phyloP scores from a whole-genome alignment of 2,113 vertebrate species.

The Nipponia nippon region DNA sequence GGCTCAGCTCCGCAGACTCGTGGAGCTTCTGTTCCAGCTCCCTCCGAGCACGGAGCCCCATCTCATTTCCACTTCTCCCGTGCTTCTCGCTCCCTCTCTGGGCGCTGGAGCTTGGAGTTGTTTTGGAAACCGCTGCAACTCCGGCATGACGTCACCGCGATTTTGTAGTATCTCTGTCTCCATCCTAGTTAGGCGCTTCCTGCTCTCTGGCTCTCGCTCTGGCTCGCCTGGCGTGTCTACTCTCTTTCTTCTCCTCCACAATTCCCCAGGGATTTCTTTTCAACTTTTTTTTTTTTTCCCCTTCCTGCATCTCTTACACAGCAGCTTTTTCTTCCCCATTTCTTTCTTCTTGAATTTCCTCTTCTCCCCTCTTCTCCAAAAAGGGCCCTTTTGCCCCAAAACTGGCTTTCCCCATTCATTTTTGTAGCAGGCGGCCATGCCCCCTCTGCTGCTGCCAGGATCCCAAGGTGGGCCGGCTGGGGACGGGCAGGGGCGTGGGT shows the following conservation, averaged over 20 bases:
- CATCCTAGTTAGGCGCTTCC: constrained; percentile 69
- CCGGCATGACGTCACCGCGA: constrained; percentile 61
- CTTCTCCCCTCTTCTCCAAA: not conserved
- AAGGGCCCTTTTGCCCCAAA: not conserved
- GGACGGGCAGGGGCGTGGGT: not conserved
- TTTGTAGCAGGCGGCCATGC: not conserved
- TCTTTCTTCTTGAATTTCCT: not conserved
- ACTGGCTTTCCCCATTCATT: not conserved
- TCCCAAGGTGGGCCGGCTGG: not conserved
- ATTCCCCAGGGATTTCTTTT: not conserved
- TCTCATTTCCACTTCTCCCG: not conserved
- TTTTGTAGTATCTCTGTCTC: constrained; percentile 70
- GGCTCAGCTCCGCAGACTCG: not conserved
- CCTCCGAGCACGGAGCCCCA: not conserved
- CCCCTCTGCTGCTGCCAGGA: not conserved
- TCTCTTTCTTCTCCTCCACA: constrained; percentile 45
- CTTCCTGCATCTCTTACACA: not conserved
- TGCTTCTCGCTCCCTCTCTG: not conserved
- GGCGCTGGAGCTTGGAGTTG: constrained; percentile 29
- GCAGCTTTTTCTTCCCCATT: not conserved
- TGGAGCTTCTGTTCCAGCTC: constrained; percentile 14
- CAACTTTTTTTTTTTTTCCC: not conserved
- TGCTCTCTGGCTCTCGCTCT: constrained; percentile 60
- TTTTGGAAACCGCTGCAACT: constrained; percentile 60
- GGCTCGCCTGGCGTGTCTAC: constrained; percentile 7